Percentiles rank a stretch among this genome's conserved stretches.
Evolutionary conservation across 2,888 invertebrate genomes (phyloP).

Genomic region (Volucella inanis): DNA sequence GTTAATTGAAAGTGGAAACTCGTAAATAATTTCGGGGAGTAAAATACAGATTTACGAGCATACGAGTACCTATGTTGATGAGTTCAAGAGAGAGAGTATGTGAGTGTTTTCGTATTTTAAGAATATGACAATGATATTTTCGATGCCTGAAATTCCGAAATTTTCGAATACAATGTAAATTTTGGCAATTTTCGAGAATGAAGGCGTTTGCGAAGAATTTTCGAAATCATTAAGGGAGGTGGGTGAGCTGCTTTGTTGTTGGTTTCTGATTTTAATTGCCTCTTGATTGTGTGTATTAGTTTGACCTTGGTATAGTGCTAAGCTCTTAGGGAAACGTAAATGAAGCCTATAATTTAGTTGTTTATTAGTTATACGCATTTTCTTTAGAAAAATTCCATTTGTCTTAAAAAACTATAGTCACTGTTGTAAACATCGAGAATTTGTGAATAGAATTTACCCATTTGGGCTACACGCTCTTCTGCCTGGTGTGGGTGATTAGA

Average conservation of each 20-base stretch:
- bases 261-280: no score
- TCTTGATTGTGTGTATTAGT: no score
- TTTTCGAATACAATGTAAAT: background rate
- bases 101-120: background rate
- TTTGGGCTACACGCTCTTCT: no score
- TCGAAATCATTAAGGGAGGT: background rate
- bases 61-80: slow-evolving; percentile 27
- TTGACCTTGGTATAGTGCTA: no score
- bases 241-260: background rate
- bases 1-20: slow-evolving; percentile 53
- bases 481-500: no score
- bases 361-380: no score
- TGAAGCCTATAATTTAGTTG: no score
- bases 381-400: no score
- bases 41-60: slow-evolving; percentile 2
- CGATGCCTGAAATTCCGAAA: slow-evolving; percentile 25
- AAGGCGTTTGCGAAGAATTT: slow-evolving; percentile 4
- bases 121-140: slow-evolving; percentile 22
- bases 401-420: no score
- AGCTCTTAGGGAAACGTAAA: no score
- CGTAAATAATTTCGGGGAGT: slow-evolving; percentile 23
- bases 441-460: no score
- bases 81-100: background rate
- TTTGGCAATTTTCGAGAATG: slow-evolving; percentile 8
- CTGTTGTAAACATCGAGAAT: no score